Evolutionary conservation across 2,113 vertebrate species (phyloP).

Genomic region (Corynorhinus townsendii): DNA sequence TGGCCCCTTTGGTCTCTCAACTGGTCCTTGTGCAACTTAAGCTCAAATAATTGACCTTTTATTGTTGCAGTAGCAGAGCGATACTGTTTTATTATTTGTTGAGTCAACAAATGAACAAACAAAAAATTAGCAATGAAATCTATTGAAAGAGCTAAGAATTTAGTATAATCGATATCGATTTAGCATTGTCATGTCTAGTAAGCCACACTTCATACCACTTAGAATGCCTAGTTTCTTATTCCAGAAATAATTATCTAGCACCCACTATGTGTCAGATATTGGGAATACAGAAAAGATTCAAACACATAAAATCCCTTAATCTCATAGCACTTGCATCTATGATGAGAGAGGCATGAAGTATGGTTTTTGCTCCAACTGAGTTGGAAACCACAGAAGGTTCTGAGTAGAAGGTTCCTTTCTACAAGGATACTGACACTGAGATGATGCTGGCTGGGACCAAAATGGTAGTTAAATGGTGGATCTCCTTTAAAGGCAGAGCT

Average conservation of each 20-base stretch:
- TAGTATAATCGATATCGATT: background rate
- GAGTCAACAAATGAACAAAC: background rate
- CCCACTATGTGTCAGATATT: background rate
- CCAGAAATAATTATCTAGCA: background rate
- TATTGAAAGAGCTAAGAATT: background rate
- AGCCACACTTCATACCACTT: background rate
- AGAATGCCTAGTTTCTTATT: background rate
- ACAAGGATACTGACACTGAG: background rate
- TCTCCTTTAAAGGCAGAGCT: background rate
- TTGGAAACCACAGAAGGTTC: background rate
- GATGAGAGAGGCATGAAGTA: background rate
- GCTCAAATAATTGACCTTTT: background rate
- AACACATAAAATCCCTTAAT: background rate
- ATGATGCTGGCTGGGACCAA: background rate
- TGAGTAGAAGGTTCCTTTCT: background rate
- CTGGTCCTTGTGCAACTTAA: too few relatives aligned
- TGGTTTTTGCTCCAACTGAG: background rate
- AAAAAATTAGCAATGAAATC: background rate
- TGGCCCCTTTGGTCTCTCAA: background rate
- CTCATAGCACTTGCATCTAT: background rate
- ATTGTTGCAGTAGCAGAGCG: background rate
- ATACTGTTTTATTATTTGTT: background rate
- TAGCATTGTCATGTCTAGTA: background rate
- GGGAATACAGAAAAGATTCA: background rate
- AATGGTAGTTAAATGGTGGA: background rate